Conservation (phyloP, 2,113 vertebrate genomes). For the Carassius auratus region DNA sequence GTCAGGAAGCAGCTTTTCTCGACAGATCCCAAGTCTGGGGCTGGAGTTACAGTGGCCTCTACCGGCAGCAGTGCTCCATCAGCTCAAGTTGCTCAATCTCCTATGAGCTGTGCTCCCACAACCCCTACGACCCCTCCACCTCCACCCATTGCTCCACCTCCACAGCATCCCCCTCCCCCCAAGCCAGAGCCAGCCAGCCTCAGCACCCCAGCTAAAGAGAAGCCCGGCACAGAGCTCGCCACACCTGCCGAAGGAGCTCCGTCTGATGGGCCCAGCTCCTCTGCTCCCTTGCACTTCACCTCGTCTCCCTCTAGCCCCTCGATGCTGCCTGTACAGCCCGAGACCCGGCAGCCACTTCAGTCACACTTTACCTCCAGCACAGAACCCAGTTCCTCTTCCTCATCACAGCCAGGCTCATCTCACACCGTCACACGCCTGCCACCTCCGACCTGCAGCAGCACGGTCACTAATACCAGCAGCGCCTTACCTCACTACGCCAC, state of each 20-base stretch:
- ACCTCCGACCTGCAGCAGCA: conserved; percentile 73
- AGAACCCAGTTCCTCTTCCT: conserved; percentile 78
- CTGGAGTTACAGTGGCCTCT: conserved; percentile 72
- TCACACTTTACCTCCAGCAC: conserved; percentile 82
- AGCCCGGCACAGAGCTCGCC: conserved; percentile 71
- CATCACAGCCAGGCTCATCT: conserved; percentile 69
- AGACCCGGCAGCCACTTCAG: conserved; percentile 79
- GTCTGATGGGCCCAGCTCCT: conserved; percentile 72
- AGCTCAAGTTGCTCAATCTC: conserved; percentile 71
- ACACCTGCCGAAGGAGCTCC: conserved; percentile 66
- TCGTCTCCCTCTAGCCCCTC: conserved; percentile 53
- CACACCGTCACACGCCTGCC: conserved; percentile 78
- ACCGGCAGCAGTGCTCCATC: conserved; percentile 78
- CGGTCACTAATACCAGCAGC: conserved; percentile 87
- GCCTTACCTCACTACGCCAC: conserved; percentile 92
- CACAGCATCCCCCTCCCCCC: conserved; percentile 73
- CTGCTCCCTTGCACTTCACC: conserved; percentile 70
- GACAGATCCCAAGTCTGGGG: conserved; percentile 81
- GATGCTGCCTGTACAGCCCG: conserved; percentile 68
- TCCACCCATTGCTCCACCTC: conserved; percentile 71
- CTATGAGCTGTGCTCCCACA: conserved; percentile 69
- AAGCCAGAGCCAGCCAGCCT: conserved; percentile 82
- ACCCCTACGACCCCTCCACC: conserved; percentile 77
- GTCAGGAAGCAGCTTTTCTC: conserved; percentile 94
- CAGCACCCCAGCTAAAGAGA: conserved; percentile 82